Evolutionary conservation across 2,797 vertebrate genomes (phyloP).

Genomic region (Thunnus albacares): DNA sequence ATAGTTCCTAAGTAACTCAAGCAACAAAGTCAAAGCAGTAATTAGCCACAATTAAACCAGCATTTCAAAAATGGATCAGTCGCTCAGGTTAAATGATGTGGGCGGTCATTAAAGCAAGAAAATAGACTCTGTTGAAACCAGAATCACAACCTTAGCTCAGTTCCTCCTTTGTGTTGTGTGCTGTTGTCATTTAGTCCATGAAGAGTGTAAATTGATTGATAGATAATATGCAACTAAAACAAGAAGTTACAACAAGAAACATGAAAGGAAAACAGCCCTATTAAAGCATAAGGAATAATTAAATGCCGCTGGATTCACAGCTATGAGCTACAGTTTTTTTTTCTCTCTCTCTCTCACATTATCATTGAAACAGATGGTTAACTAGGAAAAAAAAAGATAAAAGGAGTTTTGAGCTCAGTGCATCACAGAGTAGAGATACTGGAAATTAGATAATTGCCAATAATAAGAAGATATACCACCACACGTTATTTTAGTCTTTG

Average conservation of each 20-base stretch:
- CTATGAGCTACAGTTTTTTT: neutral
- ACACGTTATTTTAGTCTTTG: neutral
- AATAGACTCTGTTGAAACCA: neutral
- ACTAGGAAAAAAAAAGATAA: neutral
- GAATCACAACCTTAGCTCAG: neutral
- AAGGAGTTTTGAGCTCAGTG: neutral
- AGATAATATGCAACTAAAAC: neutral
- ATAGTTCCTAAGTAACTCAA: neutral
- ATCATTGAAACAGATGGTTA: conserved; percentile 1
- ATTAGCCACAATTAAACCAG: conserved; percentile 9
- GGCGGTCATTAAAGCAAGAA: neutral
- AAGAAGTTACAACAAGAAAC: neutral
- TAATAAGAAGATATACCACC: neutral
- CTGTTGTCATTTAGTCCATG: neutral
- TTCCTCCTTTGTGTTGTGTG: neutral
- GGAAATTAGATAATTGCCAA: neutral
- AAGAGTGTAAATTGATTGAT: conserved; percentile 6
- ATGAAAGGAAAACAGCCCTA: neutral
- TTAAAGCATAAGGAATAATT: neutral
- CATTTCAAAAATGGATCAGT: neutral
- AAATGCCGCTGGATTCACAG: neutral
- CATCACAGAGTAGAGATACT: neutral
- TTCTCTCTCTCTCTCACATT: neutral
- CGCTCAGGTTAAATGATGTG: neutral
- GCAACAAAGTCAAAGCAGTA: conserved; percentile 2